These are phyloP conservation scores for Nibea albiflora DNA, from an alignment of 2,113 vertebrate genomes.

Conservation along the genomic window DNA sequence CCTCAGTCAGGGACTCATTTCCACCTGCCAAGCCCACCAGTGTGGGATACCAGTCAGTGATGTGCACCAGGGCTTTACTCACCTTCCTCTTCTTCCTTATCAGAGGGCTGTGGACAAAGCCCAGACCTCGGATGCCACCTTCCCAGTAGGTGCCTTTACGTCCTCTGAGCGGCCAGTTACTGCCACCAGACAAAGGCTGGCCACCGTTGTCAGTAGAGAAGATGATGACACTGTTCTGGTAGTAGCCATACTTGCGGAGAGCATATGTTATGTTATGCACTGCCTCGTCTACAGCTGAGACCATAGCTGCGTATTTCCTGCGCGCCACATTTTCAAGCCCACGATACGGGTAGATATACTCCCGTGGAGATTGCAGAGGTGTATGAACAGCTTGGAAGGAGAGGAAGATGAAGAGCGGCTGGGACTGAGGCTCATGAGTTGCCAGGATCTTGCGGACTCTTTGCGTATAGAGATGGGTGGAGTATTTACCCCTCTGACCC, in stretches of 20 bases:
- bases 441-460: constrained; percentile 93
- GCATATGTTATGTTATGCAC: constrained; percentile 95
- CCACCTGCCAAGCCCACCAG: constrained; percentile 91
- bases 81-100: constrained; percentile 89
- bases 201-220: constrained; percentile 97
- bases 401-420: constrained; percentile 94
- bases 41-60: constrained; percentile 98
- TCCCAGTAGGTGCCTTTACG: constrained; percentile 99
- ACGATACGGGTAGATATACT: constrained; percentile 94
- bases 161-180: constrained; percentile 96
- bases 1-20: constrained; percentile 84
- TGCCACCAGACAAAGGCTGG: constrained; percentile 95
- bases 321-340: constrained; percentile 91
- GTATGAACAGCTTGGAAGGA: constrained; percentile 98
- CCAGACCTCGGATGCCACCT: constrained; percentile 93
- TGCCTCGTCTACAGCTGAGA: constrained; percentile 94
- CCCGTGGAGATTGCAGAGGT: constrained; percentile 92
- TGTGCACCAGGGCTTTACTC: constrained; percentile 92
- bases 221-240: constrained; percentile 93
- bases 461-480: constrained; percentile 94
- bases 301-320: constrained; percentile 96
- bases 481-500: constrained; percentile 93
- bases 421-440: constrained; percentile 86
- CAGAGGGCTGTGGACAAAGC: constrained; percentile 96
- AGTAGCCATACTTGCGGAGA: constrained; percentile 95